Conservation (phyloP, 2,888 invertebrate species). For the Phragmatobia fuliginosa region DNA sequence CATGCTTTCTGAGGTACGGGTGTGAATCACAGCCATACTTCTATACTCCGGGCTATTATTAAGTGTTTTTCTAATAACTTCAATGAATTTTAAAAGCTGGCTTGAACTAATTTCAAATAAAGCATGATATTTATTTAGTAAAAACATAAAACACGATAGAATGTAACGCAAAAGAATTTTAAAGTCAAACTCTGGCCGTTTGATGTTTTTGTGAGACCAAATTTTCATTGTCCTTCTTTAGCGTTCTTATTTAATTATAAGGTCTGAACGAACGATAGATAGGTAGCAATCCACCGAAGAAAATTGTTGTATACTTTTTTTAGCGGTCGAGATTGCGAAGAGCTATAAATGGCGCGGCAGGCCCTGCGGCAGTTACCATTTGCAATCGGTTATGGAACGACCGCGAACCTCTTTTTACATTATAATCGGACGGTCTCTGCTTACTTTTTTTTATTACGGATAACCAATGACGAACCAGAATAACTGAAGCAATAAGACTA, state of each 20-base stretch:
- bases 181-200: conserved; percentile 60
- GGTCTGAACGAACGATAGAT: conserved; percentile 68
- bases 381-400: conserved; percentile 86
- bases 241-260: conserved; percentile 68
- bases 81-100: conserved; percentile 31
- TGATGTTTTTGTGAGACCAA: conserved; percentile 62
- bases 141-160: conserved; percentile 58
- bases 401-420: conserved; percentile 84
- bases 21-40: too few relatives aligned
- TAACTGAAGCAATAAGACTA: conserved; percentile 57
- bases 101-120: conserved; percentile 18
- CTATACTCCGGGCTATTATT: too few relatives aligned
- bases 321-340: conserved; percentile 80
- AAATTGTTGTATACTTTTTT: conserved; percentile 80
- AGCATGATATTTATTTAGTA: conserved; percentile 24
- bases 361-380: conserved; percentile 84
- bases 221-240: conserved; percentile 64
- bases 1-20: too few relatives aligned
- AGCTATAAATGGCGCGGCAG: conserved; percentile 80
- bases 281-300: conserved; percentile 72
- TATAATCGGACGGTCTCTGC: conserved; percentile 81
- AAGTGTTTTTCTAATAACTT: conserved; percentile 19
- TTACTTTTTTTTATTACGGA: conserved; percentile 73
- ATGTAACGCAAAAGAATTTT: conserved; percentile 73
- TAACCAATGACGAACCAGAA: conserved; percentile 69